A percentile compares a stretch with the other conserved stretches of the same genome.
These are phyloP conservation scores for Pachliopta kotzebuea DNA, from an alignment of 2,888 invertebrate species.

Conservation along the genomic window DNA sequence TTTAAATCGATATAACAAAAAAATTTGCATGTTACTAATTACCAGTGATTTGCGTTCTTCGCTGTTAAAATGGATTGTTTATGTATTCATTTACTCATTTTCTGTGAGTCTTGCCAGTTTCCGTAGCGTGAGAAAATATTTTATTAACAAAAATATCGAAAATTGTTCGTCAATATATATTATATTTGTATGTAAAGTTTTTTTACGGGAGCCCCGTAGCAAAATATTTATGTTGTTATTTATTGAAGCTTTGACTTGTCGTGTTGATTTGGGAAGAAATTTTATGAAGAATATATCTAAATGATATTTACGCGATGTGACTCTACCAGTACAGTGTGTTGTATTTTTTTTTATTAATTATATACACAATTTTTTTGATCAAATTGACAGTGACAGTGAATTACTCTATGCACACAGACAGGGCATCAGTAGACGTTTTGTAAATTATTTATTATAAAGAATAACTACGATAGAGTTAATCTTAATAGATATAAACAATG, in stretches of 20 bases:
- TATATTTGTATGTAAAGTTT: not conserved
- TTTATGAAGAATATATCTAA: not conserved
- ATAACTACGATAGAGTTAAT: slow-evolving; percentile 30
- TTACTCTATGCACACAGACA: slow-evolving; percentile 28
- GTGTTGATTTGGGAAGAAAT: not conserved
- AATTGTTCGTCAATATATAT: not conserved
- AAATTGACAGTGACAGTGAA: slow-evolving; percentile 11
- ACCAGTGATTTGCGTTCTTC: slow-evolving; percentile 21
- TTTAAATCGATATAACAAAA: slow-evolving; percentile 9
- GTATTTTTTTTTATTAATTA: not conserved
- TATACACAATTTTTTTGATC: not conserved
- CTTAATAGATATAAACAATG: slow-evolving; percentile 32
- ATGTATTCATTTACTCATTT: slow-evolving; percentile 14
- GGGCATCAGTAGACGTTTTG: slow-evolving; percentile 37
- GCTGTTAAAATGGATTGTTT: slow-evolving; percentile 19
- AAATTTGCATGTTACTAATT: slow-evolving; percentile 25
- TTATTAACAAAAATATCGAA: slow-evolving; percentile 2
- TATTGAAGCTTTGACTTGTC: slow-evolving; percentile 2
- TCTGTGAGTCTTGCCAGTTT: slow-evolving; percentile 27
- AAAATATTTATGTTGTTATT: slow-evolving; percentile 4
- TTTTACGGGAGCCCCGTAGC: slow-evolving; percentile 16
- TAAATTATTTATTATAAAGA: slow-evolving; percentile 42
- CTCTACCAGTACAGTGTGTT: not conserved
- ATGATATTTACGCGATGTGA: slow-evolving; percentile 7
- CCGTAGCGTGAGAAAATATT: not conserved